Conservation (phyloP, 2,797 vertebrate species). For the Vespertilio murinus region DNA sequence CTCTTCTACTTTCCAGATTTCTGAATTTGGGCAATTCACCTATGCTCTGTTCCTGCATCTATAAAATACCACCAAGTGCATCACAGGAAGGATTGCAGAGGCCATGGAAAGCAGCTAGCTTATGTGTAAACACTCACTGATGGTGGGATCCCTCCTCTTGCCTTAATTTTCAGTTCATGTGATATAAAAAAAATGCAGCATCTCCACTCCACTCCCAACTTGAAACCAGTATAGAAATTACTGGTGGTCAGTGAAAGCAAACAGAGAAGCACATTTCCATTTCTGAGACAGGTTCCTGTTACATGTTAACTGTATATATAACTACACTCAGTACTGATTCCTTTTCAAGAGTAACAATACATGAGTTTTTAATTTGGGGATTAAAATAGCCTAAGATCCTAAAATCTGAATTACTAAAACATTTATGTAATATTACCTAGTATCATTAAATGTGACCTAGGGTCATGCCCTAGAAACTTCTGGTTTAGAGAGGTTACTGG, state of each 20-base stretch:
- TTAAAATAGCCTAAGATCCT: constrained; percentile 49
- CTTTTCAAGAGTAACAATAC: background rate
- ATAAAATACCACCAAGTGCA: background rate
- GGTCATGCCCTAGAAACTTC: background rate
- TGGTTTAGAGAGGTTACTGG: background rate
- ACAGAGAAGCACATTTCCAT: background rate
- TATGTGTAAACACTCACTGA: background rate
- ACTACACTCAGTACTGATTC: background rate
- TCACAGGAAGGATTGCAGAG: background rate
- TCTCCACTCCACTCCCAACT: background rate
- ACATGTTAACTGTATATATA: background rate
- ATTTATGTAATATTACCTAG: background rate
- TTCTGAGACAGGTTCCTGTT: background rate
- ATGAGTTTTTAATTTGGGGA: background rate
- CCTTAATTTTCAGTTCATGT: background rate
- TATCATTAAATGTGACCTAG: background rate
- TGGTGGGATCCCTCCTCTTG: background rate
- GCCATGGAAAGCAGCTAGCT: background rate
- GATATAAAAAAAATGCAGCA: background rate
- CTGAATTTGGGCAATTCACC: background rate
- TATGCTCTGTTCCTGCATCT: background rate
- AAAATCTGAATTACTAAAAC: constrained; percentile 47
- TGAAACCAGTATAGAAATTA: background rate
- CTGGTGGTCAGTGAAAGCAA: background rate
- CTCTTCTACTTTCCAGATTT: background rate